Evolutionary conservation across 1,140 invertebrate species (phyloP).

Genomic region (Hesperophylax magnus): DNA sequence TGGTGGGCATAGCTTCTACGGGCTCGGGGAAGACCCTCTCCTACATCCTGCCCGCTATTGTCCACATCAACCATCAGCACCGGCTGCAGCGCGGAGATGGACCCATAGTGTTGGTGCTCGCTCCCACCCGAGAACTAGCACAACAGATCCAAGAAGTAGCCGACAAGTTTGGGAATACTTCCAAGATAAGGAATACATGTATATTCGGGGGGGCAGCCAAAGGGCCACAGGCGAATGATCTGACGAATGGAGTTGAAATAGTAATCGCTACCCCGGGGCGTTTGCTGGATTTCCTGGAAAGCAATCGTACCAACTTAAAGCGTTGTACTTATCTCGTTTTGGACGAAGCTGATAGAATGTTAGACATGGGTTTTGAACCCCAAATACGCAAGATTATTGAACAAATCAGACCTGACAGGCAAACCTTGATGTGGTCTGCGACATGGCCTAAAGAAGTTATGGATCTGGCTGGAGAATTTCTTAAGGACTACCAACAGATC

Average conservation of each 20-base stretch:
- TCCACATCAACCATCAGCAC: conserved; percentile 94
- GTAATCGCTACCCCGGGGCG: conserved; percentile 96
- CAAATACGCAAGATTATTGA: conserved; percentile 98
- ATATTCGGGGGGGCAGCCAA: conserved; percentile 97
- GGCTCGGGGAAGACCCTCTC: conserved; percentile 94
- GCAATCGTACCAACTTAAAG: conserved; percentile 90
- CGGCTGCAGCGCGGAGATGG: conserved; percentile 88
- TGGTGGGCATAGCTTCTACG: conserved; percentile 97
- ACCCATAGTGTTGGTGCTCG: conserved; percentile 91
- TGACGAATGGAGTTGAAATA: conserved; percentile 90
- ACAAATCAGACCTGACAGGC: conserved; percentile 87
- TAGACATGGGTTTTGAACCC: conserved; percentile 99
- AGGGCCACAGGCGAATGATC: conserved; percentile 83
- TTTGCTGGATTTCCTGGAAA: conserved; percentile 96
- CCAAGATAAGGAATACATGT: conserved; percentile 91
- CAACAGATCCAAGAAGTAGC: conserved; percentile 98
- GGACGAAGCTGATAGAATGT: conserved; percentile 97
- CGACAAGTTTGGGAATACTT: conserved; percentile 89
- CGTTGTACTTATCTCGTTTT: conserved; percentile 95
- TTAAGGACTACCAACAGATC: conserved; percentile 89
- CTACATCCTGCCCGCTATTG: conserved; percentile 87
- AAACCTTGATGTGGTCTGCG: conserved; percentile 91
- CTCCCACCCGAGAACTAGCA: conserved; percentile 95
- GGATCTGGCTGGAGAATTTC: conserved; percentile 88
- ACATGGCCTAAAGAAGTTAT: conserved; percentile 96